Evolutionary conservation across 1,140 invertebrate genomes (phyloP), one percentile per base, ranked within the genome.

Genomic region (Maconellicoccus hirsutus): DNA sequence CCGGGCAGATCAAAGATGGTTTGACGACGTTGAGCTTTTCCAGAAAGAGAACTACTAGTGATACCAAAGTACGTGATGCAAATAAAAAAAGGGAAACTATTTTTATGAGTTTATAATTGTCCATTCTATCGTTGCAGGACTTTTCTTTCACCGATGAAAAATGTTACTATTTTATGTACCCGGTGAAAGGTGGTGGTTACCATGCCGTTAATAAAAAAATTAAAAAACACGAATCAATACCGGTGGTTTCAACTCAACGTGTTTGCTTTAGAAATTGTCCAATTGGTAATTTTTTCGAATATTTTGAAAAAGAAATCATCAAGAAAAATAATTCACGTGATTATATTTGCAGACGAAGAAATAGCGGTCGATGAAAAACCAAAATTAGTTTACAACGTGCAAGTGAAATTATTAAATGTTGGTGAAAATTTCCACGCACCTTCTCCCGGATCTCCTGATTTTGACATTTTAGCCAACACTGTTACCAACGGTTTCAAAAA

Each of bases 91-190:
- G 39, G 8, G n/a, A n/a, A 42, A 42, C 39, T 10, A 42, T 10
- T 71, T 63, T 14, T 23, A 6, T 61, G 19, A n/a, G n/a, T n/a
- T n/a, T n/a, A n/a, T n/a, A n/a, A n/a, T n/a, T n/a, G n/a, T n/a
- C n/a, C n/a, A n/a, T n/a, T n/a, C n/a, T n/a, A n/a, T 33, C 71
- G 78, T 71, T 21, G 29, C 79, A 85, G 82, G 93, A 96, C 79
- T 80, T 93, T 29, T 86, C 88, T 26, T 94, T 96, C 79, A 88
- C 88, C 0, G 87, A 93, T 75, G 85, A 87, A 6, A 82, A 88
- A 69, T 96, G 93, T 77, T 79, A 91, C 1, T 94, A 93, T 79
- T 84, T 96, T 78, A 89, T 96, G 84, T 96, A 93, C 82, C 89
- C 91, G 0, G 84, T 91, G 0, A 86, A 88, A 77, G 94, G 94